Evolutionary conservation across 2,888 invertebrate genomes (phyloP).

Genomic region (Macrophya annulata): DNA sequence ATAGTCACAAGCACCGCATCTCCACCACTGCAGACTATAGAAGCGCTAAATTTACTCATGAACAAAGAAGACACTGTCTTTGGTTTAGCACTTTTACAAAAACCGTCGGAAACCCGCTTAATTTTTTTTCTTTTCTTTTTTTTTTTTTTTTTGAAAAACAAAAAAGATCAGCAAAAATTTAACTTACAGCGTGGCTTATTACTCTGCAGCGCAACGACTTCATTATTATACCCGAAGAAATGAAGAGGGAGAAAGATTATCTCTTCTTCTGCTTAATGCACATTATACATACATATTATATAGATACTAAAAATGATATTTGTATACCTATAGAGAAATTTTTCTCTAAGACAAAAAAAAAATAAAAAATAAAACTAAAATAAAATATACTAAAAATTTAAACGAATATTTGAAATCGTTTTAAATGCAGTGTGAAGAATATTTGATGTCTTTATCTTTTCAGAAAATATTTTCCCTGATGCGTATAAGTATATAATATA

Average conservation of each 20-base stretch:
- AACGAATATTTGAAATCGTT: not conserved
- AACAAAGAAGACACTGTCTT: constrained; percentile 2
- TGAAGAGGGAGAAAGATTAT: not conserved
- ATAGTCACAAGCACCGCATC: not conserved
- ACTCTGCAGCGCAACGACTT: not conserved
- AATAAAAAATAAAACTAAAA: not conserved
- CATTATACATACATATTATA: too few relatives aligned
- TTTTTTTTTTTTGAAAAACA: not conserved
- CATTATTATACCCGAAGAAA: not conserved
- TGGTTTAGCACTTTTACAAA: not conserved
- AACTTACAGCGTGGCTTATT: not conserved
- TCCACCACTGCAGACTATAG: not conserved
- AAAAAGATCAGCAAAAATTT: not conserved
- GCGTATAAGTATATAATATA: not conserved
- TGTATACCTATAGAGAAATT: not conserved
- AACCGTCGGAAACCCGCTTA: not conserved
- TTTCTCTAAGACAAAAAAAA: not conserved
- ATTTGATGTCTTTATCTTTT: not conserved
- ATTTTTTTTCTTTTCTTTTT: not conserved
- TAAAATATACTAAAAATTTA: not conserved
- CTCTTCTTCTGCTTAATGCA: not conserved
- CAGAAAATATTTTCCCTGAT: not conserved
- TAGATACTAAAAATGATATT: not conserved
- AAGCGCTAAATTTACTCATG: not conserved
- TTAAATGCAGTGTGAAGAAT: not conserved